Percentiles rank a stretch among this genome's conserved stretches.
Evolutionary conservation across 2,113 vertebrate genomes (phyloP).

Genomic region (Mus spicilegus): DNA sequence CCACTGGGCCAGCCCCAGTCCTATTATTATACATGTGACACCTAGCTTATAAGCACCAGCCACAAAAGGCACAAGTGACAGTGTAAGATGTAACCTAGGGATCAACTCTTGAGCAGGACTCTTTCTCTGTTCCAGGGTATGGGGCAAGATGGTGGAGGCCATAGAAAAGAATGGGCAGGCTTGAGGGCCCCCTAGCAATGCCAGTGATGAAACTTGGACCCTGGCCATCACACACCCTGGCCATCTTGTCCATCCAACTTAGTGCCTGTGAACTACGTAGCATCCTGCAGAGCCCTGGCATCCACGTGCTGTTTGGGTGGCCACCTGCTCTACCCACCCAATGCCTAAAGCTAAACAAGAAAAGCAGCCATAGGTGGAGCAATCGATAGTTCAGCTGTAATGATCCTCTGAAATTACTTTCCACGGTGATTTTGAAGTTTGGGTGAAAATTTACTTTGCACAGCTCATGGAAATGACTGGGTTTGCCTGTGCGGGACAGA

Average conservation of each 20-base stretch:
- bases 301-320: no score
- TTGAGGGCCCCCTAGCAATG: no score
- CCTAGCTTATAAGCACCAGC: not conserved
- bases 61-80: not conserved
- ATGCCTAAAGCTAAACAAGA: not conserved
- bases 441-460: constrained; percentile 1
- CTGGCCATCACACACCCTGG: not conserved
- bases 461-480: not conserved
- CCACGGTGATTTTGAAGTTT: not conserved
- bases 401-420: not conserved
- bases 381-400: not conserved
- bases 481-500: constrained; percentile 1
- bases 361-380: not conserved
- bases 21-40: not conserved
- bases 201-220: not conserved
- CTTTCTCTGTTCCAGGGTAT: not conserved
- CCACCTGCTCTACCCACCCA: not conserved
- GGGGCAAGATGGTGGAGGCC: not conserved
- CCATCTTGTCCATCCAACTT: not conserved
- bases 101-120: not conserved
- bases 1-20: not conserved
- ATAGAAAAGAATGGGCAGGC: not conserved
- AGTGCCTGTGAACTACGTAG: not conserved
- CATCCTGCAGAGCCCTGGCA: not conserved
- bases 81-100: not conserved